These are phyloP conservation scores for Polia nebulosa DNA, from an alignment of 2,888 invertebrate species.

Conservation along the genomic window DNA sequence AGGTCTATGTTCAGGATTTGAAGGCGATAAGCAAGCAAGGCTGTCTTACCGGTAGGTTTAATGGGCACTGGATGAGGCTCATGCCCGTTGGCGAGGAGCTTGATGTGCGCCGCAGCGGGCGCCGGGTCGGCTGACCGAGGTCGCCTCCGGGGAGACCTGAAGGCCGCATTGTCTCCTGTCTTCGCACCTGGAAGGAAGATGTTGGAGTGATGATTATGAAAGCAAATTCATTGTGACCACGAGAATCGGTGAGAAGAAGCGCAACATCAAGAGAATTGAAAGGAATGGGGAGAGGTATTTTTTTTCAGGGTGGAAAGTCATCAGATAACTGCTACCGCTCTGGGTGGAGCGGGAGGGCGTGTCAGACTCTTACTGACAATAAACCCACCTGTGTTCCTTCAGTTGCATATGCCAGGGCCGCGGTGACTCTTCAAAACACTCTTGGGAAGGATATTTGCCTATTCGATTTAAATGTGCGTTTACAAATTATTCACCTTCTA, in stretches of 20 bases:
- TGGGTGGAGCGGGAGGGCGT: no score
- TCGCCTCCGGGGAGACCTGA: conserved; percentile 95
- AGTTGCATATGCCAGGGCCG: no score
- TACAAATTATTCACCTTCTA: no score
- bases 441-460: no score
- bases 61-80: conserved; percentile 93
- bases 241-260: not conserved
- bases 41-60: conserved; percentile 90
- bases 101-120: conserved; percentile 72
- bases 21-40: not conserved
- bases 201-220: not conserved
- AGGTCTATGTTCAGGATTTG: not conserved
- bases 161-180: conserved; percentile 88
- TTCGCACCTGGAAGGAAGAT: conserved; percentile 75
- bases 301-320: no score
- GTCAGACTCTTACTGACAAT: no score
- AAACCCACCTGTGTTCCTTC: no score
- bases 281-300: not conserved
- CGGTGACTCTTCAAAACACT: no score
- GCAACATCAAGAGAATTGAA: not conserved
- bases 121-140: conserved; percentile 92
- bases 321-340: no score
- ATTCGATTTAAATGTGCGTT: no score
- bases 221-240: not conserved
- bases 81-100: conserved; percentile 86